Base-by-base conservation (phyloP, 2,888 invertebrate species). In the Nymphalis urticae region DNA sequence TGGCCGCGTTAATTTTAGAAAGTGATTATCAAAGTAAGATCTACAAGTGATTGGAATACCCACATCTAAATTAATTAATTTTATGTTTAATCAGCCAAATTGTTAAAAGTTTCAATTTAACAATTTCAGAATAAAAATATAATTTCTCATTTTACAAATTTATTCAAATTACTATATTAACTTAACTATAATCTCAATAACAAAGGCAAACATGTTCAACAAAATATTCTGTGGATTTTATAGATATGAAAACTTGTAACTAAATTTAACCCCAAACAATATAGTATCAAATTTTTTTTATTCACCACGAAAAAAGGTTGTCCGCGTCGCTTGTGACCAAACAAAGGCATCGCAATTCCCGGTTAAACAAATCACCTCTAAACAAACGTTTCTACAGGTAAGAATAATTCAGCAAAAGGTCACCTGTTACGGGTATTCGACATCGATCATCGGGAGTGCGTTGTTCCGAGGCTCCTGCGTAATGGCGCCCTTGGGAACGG, bases 361-460 rank as follows among this genome's bases (percentile, higher is more conserved):
- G 80, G 81, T 83, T 84, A 87, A 90, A 90, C 87, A 90, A 92
- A 91, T 91, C 90, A 89, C 89, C 85, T 85, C 87, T 88, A 88
- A 90, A 87, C 89, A 89, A 91, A 90, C 85, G 85, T 88, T 90
- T 90, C 89, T 87, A 87, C 89, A 87, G 89, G 89, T 88, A 89
- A 84, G 83, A 91, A 91, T 92, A 92, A 92, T 92, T 91, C 88
- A 90, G 81, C 77, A 83, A 90, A 90, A 92, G 92, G 92, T 92
- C 92, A 92, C 91, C 89, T 90, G 91, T 91, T 89, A 89, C 87
- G 86, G 89, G 88, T 85, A 85, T 89, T 87, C 88, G 86, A 85
- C 91, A 91, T 92, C 92, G 92, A 92, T 92, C 92, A 92, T 92
- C 88, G 87, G 88, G 89, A 88, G 89, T 88, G 86, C 86, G 90